Evolutionary conservation across 1,140 invertebrate species (phyloP).

Genomic region (Uloborus diversus): DNA sequence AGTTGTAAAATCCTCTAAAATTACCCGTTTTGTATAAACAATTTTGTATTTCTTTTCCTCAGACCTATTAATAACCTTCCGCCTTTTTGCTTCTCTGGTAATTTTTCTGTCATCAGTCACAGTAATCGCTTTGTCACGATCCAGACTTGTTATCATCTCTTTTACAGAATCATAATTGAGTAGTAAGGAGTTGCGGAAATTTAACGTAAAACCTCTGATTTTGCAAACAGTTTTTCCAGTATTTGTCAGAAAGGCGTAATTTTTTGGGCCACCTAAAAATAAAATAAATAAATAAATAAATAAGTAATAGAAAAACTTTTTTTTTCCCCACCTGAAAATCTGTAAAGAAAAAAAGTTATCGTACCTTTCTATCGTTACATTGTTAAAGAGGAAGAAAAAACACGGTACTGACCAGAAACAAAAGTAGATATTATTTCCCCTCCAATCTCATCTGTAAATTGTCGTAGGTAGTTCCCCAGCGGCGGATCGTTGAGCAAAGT

Average conservation of each 20-base stretch:
- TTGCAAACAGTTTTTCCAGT: neutral
- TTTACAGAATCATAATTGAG: neutral
- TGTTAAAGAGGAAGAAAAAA: neutral
- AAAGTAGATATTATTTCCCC: neutral
- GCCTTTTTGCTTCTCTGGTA: neutral
- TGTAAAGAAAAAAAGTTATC: neutral
- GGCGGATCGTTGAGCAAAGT: neutral
- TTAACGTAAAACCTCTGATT: neutral
- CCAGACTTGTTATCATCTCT: neutral
- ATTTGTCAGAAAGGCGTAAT: neutral
- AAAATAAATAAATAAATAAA: neutral
- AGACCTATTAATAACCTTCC: neutral
- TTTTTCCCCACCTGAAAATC: neutral
- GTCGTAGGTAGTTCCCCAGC: neutral
- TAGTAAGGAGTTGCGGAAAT: neutral
- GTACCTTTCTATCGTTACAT: neutral
- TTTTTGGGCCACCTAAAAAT: neutral
- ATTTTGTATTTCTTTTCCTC: neutral
- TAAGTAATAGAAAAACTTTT: neutral
- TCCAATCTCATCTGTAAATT: neutral
- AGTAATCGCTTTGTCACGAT: neutral
- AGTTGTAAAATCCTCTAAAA: neutral
- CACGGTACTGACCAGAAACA: neutral
- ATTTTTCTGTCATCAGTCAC: neutral
- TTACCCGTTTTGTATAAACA: neutral